Percentiles rank a stretch among this genome's conserved stretches.
Conservation (phyloP, 92 coral and sea anemone genomes). For the Metridium senile region DNA sequence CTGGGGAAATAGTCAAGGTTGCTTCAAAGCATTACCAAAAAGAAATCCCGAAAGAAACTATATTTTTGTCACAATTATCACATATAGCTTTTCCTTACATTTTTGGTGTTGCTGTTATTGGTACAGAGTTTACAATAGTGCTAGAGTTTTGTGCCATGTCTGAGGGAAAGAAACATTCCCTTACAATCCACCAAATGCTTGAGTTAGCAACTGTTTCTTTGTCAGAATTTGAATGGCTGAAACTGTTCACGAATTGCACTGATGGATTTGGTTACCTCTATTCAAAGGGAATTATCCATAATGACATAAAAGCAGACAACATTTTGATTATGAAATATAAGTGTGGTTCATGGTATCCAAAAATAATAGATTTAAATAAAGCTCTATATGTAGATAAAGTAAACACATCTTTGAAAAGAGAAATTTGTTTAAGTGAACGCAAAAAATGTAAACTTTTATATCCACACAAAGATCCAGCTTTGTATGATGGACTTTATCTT, state of each 20-base stretch:
- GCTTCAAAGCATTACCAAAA: slow-evolving; percentile 31
- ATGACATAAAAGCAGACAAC: slow-evolving; percentile 36
- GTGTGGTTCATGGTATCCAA: slow-evolving; percentile 15
- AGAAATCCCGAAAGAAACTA: slow-evolving; percentile 32
- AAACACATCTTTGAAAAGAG: not conserved
- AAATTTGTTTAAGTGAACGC: slow-evolving; percentile 3
- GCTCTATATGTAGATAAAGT: slow-evolving; percentile 1
- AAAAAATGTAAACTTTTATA: slow-evolving; percentile 17
- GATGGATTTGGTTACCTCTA: slow-evolving; percentile 40
- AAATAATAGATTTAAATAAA: slow-evolving; percentile 36
- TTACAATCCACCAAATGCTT: slow-evolving; percentile 24
- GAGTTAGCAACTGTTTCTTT: slow-evolving; percentile 1
- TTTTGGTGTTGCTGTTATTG: slow-evolving; percentile 44
- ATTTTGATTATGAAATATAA: slow-evolving; percentile 19
- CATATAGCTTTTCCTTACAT: slow-evolving; percentile 46
- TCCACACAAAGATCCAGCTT: slow-evolving; percentile 24
- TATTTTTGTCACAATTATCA: slow-evolving; percentile 26
- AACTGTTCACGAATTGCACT: slow-evolving; percentile 26
- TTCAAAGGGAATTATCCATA: slow-evolving; percentile 23
- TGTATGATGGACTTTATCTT: slow-evolving; percentile 26
- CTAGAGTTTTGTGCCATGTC: slow-evolving; percentile 30
- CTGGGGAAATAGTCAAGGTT: slow-evolving; percentile 35
- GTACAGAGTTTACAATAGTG: slow-evolving; percentile 19
- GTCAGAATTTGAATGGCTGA: slow-evolving; percentile 23
- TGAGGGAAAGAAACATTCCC: slow-evolving; percentile 23